A percentile compares a stretch with the other conserved stretches of the same genome.
Evolutionary conservation across 2,888 invertebrate genomes (phyloP).

Genomic region (Eupeodes luniger): DNA sequence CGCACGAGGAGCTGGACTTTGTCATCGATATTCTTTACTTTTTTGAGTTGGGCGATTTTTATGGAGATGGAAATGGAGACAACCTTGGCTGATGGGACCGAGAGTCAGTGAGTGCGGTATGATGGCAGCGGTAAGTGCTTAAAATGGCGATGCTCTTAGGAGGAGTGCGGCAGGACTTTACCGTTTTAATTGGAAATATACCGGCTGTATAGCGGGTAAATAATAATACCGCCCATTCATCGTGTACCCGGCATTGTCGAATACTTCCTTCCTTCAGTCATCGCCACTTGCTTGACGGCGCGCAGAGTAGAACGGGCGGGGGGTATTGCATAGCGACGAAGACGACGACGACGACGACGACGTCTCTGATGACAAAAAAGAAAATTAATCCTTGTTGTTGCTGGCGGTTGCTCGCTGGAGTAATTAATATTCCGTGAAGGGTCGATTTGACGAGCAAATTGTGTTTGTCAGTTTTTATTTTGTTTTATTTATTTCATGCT

Average conservation of each 20-base stretch:
- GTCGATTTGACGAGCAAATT: constrained; percentile 75
- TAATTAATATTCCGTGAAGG: constrained; percentile 76
- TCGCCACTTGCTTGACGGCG: no score
- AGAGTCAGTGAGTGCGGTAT: constrained; percentile 20
- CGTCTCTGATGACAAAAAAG: constrained; percentile 69
- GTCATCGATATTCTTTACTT: constrained; percentile 54
- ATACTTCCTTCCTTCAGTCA: constrained; percentile 18
- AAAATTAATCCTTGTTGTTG: constrained; percentile 76
- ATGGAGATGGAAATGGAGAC: constrained; percentile 3
- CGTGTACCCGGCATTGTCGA: constrained; percentile 11
- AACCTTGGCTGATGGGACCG: constrained; percentile 20
- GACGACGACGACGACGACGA: constrained; percentile 13
- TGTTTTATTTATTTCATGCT: constrained; percentile 38
- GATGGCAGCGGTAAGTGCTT: constrained; percentile 53
- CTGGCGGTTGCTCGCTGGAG: constrained; percentile 64
- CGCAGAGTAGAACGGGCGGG: background rate
- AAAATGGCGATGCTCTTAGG: constrained; percentile 45
- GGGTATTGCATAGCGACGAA: constrained; percentile 8
- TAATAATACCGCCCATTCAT: constrained; percentile 51
- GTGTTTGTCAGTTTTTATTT: constrained; percentile 64
- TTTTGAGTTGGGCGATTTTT: constrained; percentile 2
- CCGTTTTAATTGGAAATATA: constrained; percentile 75
- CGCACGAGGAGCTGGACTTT: constrained; percentile 26
- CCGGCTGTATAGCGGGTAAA: constrained; percentile 65
- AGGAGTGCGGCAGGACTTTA: constrained; percentile 32